These are phyloP conservation scores for Saccostrea glomerata DNA, from an alignment of 1,140 invertebrate genomes.

Conservation along the genomic window DNA sequence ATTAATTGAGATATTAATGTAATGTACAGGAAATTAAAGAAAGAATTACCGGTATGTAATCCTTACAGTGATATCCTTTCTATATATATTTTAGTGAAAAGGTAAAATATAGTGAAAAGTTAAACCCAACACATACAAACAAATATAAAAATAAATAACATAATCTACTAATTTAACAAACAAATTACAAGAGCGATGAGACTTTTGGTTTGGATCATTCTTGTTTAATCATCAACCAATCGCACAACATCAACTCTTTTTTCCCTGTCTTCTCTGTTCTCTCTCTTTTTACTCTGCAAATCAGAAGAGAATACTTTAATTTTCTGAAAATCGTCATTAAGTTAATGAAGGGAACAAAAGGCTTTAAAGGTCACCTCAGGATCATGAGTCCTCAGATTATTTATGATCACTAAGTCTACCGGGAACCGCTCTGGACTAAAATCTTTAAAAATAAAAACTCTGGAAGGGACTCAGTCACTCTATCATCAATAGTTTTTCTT, in stretches of 20 bases:
- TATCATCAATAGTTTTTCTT: no score
- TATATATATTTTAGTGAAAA: no score
- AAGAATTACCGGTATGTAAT: no score
- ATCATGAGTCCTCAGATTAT: no score
- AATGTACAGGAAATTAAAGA: no score
- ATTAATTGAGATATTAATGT: no score
- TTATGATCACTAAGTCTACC: no score
- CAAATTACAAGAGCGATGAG: neutral
- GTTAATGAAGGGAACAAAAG: neutral
- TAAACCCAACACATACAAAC: neutral
- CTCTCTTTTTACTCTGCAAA: neutral
- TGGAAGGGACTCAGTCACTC: no score
- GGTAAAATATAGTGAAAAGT: neutral
- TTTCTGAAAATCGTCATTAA: no score
- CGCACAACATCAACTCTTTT: neutral
- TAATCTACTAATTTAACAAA: neutral
- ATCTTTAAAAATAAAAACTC: no score
- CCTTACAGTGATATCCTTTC: no score
- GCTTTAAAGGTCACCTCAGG: neutral
- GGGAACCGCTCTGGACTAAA: no score
- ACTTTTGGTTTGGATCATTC: neutral
- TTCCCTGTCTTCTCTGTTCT: neutral
- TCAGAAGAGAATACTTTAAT: neutral
- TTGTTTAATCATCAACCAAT: neutral
- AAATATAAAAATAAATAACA: neutral